Evolutionary conservation across 2,797 vertebrate genomes (phyloP), one percentile per base, ranked within the genome.

Genomic region (Myotis vivesi): DNA sequence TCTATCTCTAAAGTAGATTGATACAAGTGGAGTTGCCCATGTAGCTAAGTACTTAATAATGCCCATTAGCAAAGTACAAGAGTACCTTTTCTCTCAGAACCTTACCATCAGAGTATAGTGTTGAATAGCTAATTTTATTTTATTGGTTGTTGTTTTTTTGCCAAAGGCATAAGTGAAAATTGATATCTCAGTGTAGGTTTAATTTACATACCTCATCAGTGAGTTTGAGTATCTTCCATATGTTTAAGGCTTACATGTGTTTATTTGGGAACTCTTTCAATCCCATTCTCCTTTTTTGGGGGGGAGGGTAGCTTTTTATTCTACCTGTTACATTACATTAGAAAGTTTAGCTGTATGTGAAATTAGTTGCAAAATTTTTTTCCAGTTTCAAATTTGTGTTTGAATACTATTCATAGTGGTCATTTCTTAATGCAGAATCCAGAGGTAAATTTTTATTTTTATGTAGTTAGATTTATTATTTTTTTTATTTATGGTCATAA

Each of bases 1-100:
- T n/a, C n/a, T 93, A 69, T 85, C 36, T 85, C 53, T 71, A 64
- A 71, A 91, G n/a, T 93, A 76, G 79, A 89, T 91, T 68, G 57
- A 55, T 68, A 2, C 77, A 79, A 77, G 41, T 69, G 72, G 49
- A 90, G 33, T 93, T 89, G 59, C 53, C n/a, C 46, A 57, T 85
- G 30, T 80, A 66, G 79, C 73, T 93, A 89, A 84, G 59, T 92
- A 87, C n/a, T 55, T 89, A 69, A 51, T 13, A 62, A 25, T 90
- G 46, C 69, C 72, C 36, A 59, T 20, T 36, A 55, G 57, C 49
- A 30, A 4, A 85, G 22, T 53, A 10, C 5, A 41, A 62, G 41
- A 69, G 51, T n/a, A 66, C 10, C 12, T 75, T 55, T 53, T 33
- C 28, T 71, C 11, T 17, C 55, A 62, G 49, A 85, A 80, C 9